phyloP scores from a whole-genome alignment of 2,797 vertebrate species.

The Peromyscus aztecus region DNA sequence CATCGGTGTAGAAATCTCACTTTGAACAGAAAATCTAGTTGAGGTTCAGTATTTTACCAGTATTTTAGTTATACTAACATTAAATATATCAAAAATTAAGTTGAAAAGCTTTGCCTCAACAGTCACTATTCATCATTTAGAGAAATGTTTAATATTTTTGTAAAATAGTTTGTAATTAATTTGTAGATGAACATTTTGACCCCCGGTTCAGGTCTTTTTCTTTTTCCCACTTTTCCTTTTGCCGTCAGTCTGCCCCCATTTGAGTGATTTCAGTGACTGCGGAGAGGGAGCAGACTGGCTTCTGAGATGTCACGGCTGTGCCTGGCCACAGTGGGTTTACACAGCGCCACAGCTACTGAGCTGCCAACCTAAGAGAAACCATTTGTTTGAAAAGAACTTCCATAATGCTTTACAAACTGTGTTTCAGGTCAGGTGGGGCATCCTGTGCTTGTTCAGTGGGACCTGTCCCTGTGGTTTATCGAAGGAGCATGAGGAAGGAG shows the following conservation, averaged over 20 bases:
- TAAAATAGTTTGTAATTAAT: background rate
- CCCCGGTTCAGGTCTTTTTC: background rate
- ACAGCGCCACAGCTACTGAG: background rate
- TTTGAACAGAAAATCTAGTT: constrained; percentile 37
- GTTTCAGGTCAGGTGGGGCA: background rate
- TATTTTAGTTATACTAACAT: background rate
- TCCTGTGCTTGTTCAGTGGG: background rate
- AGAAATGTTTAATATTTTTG: constrained; percentile 24
- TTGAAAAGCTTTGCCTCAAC: constrained; percentile 8
- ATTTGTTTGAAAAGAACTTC: background rate
- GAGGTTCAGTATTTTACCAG: constrained; percentile 29
- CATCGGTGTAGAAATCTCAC: background rate
- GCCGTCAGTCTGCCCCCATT: background rate
- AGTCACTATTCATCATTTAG: constrained; percentile 14
- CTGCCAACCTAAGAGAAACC: background rate
- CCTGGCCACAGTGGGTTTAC: background rate
- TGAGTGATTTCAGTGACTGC: background rate
- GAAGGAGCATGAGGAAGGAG: background rate
- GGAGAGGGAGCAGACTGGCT: background rate
- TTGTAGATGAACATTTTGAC: constrained; percentile 8
- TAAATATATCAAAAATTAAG: background rate
- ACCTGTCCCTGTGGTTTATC: background rate
- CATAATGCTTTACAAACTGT: background rate
- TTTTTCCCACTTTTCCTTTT: constrained; percentile 48
- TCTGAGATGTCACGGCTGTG: background rate